phyloP scores from a whole-genome alignment of 2,113 vertebrate genomes.

The Motacilla tschutschensis region DNA sequence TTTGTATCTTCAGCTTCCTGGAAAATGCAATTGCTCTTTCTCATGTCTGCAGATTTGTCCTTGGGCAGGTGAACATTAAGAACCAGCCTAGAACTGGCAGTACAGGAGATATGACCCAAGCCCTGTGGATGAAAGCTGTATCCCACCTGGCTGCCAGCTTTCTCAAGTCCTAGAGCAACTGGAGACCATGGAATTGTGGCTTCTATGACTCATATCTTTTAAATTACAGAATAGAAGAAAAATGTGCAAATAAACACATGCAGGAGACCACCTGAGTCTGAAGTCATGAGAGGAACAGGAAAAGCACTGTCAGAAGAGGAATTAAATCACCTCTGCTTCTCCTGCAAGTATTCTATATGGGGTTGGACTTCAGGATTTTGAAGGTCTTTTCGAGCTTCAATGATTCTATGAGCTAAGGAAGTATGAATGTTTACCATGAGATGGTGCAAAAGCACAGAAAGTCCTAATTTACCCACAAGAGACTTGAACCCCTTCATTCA shows the following conservation, averaged over 20 bases:
- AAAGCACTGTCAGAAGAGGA: neutral
- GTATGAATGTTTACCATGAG: constrained; percentile 31
- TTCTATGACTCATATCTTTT: fast-evolving
- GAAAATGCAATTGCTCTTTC: neutral
- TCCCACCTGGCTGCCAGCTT: neutral
- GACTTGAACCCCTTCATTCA: neutral
- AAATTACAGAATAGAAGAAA: neutral
- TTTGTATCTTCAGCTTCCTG: neutral
- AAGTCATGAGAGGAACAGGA: neutral
- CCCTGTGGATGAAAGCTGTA: fast-evolving
- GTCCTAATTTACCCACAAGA: neutral
- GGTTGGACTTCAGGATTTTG: fast-evolving
- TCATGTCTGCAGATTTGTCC: no score
- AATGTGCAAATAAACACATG: fast-evolving
- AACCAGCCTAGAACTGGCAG: neutral
- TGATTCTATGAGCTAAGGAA: neutral
- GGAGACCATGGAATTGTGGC: fast-evolving
- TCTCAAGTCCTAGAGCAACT: neutral
- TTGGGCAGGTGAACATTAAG: neutral
- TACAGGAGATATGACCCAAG: neutral
- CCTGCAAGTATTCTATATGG: neutral
- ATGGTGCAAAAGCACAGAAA: constrained; percentile 52
- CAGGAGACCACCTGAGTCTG: neutral
- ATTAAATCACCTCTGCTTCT: neutral
- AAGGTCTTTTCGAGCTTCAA: neutral